Conservation (phyloP, 2,888 invertebrate species). For the Lapara coniferarum region DNA sequence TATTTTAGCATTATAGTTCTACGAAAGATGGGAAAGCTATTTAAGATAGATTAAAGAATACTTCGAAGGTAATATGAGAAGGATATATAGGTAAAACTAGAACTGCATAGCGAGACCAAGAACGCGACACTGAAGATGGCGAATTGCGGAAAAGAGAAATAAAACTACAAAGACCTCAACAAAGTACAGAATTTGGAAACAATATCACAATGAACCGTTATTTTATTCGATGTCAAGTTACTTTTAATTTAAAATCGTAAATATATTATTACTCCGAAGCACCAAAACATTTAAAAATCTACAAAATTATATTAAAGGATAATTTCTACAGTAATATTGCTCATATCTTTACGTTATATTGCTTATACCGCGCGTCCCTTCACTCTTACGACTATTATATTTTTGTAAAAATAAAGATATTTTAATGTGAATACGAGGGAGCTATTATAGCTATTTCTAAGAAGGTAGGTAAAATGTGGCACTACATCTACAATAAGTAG, state of each 20-base stretch:
- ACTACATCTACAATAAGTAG: conserved; percentile 64
- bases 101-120: conserved; percentile 45
- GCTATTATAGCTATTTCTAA: conserved; percentile 45
- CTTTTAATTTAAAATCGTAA: conserved; percentile 57
- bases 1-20: conserved; percentile 58
- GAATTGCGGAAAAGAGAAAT: conserved; percentile 39
- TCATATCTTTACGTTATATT: conserved; percentile 78
- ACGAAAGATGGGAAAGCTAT: conserved; percentile 60
- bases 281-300: conserved; percentile 75
- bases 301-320: conserved; percentile 66
- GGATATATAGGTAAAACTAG: conserved; percentile 57
- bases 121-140: conserved; percentile 44
- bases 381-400: conserved; percentile 53
- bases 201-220: conserved; percentile 47
- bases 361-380: conserved; percentile 76
- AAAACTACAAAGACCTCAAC: conserved; percentile 33
- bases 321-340: conserved; percentile 76
- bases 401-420: conserved; percentile 57
- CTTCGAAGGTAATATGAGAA: conserved; percentile 61
- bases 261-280: conserved; percentile 69
- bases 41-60: conserved; percentile 56
- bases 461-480: conserved; percentile 64
- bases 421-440: conserved; percentile 43
- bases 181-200: conserved; percentile 37
- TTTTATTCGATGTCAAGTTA: conserved; percentile 72